These are phyloP conservation scores for Formica aserva DNA, from an alignment of 2,888 invertebrate genomes.

Conservation along the genomic window DNA sequence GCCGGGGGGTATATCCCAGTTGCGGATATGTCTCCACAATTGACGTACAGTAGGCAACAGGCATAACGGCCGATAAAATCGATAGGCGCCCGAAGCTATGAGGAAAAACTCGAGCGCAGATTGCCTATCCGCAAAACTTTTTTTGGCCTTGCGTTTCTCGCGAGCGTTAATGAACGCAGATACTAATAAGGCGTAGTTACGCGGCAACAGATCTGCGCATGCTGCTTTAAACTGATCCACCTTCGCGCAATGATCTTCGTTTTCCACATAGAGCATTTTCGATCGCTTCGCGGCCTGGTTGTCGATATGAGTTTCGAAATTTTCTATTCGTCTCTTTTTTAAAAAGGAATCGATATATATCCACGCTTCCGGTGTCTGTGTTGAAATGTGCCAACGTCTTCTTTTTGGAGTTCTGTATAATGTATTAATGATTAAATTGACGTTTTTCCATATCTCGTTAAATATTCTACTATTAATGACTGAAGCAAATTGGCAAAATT, in stretches of 20 bases:
- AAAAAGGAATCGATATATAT: not conserved
- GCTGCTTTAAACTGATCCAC: conserved; percentile 23
- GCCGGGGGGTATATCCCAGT: conserved; percentile 29
- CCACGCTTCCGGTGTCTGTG: conserved; percentile 40
- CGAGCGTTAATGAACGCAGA: conserved; percentile 25
- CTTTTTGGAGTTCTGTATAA: conserved; percentile 7
- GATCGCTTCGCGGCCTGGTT: not conserved
- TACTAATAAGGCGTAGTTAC: conserved; percentile 8
- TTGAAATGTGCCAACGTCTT: conserved; percentile 31
- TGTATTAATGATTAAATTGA: not conserved
- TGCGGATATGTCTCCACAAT: conserved; percentile 24
- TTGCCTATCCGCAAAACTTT: conserved; percentile 18
- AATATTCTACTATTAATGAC: conserved; percentile 5
- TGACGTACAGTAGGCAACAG: conserved; percentile 28
- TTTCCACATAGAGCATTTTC: not conserved
- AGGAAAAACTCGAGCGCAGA: conserved; percentile 39
- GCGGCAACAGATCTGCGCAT: conserved; percentile 18
- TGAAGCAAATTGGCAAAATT: not conserved
- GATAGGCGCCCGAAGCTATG: conserved; percentile 26
- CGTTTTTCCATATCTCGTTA: not conserved
- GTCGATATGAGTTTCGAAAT: not conserved
- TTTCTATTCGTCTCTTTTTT: conserved; percentile 11
- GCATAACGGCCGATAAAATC: conserved; percentile 29
- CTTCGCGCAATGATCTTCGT: not conserved
- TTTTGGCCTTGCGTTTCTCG: conserved; percentile 4